Base-by-base conservation (phyloP, 1,140 invertebrate genomes). In the Pemphigus obesinymphae region DNA sequence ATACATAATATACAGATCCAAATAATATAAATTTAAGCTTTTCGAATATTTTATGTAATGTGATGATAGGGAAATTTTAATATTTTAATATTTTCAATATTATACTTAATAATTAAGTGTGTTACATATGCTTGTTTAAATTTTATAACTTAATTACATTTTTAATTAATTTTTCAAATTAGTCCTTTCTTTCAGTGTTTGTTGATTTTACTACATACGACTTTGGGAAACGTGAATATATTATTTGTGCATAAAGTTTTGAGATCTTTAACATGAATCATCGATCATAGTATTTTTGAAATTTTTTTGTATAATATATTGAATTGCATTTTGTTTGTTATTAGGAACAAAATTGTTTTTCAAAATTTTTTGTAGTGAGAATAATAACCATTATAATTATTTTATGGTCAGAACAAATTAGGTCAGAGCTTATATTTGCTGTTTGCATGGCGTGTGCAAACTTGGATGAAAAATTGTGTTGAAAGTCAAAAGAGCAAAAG, bases 401-500 rank as follows among this genome's bases (percentile, higher is more conserved):
- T 17, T 73, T 31, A 73, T 31, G 31, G 43, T 50, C 20, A 48
- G 31, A 50, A 50, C 50, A 29, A 73, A 73, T 45, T 73, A 73
- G 70, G 29, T 31, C 70, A 31, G 31, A 73, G 29, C 31, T 73
- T 31, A 73, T 50, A 48, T 73, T 73, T 17, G 23, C 0, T 29
- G 70, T 31, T 50, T 20, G 43, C 26, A 50, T 73, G 26, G 20
- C 26, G 29, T 50, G 70, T 50, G 43, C n/a, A 50, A 70, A 70
- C 40, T 45, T 37, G 45, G 45, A 73, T 50, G 70, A 73, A 73
- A 50, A 73, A 73, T 73, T 50, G 43, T 29, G 70, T 73, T 34
- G 26, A 26, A 50, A 48, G 45, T 73, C 31, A 50, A 50, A 73
- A 73, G 45, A 73, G 70, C 43, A 73, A 73, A 73, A 73, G 43